phyloP scores from a whole-genome alignment of 2,888 invertebrate species.

The Fragum fragum region DNA sequence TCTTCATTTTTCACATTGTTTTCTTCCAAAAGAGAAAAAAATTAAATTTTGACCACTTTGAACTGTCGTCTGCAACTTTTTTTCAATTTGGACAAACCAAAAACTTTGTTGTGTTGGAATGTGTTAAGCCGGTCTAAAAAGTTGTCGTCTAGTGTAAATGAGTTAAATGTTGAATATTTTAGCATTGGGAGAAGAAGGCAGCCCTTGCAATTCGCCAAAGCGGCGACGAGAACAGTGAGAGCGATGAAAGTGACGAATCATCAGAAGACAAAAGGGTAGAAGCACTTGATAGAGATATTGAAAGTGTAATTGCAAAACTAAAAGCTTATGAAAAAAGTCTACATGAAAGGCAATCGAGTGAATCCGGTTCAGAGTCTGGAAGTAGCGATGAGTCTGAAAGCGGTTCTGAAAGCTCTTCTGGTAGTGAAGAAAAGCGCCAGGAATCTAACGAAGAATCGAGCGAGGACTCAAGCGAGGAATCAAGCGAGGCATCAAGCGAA shows the following conservation, averaged over 20 bases:
- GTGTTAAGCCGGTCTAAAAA: too few species aligned
- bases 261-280: not conserved
- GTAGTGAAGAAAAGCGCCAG: too few species aligned
- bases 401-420: not conserved
- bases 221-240: slow-evolving; percentile 24
- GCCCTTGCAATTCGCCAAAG: slow-evolving; percentile 28
- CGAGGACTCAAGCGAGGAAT: too few species aligned
- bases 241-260: not conserved
- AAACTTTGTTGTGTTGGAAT: too few species aligned
- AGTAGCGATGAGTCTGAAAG: not conserved
- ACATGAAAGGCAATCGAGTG: not conserved
- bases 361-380: not conserved
- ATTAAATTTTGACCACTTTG: too few species aligned
- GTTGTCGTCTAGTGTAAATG: slow-evolving; percentile 28
- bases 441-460: too few species aligned
- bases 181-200: slow-evolving; percentile 13
- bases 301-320: not conserved
- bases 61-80: too few species aligned
- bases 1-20: too few species aligned
- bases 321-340: not conserved
- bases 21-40: too few species aligned
- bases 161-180: not conserved
- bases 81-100: too few species aligned
- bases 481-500: too few species aligned
- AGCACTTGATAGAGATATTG: not conserved